Evolutionary conservation across 1,140 invertebrate genomes (phyloP).

Genomic region (Leptopilina clavipes): DNA sequence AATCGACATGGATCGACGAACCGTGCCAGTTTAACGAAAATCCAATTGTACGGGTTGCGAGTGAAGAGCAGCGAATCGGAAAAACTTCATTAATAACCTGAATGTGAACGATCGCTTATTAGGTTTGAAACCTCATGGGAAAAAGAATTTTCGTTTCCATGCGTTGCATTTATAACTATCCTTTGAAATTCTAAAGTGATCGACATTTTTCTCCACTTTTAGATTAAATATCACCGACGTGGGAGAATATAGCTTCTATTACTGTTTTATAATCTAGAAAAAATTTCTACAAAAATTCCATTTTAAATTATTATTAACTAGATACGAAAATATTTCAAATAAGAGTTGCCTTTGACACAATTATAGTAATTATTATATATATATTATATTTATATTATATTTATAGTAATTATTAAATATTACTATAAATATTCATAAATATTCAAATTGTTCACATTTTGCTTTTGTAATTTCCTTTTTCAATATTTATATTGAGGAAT

Average conservation of each 20-base stretch:
- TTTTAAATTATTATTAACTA: too few relatives aligned
- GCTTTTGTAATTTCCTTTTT: too few relatives aligned
- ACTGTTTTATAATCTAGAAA: background rate
- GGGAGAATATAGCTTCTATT: background rate
- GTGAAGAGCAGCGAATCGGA: constrained; percentile 49
- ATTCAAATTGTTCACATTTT: too few relatives aligned
- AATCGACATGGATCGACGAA: constrained; percentile 58
- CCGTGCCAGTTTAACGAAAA: constrained; percentile 65
- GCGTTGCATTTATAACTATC: constrained; percentile 34
- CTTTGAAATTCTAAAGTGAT: constrained; percentile 51
- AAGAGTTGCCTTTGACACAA: too few relatives aligned
- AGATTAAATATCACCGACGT: background rate
- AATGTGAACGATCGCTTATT: constrained; percentile 48
- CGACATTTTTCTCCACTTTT: constrained; percentile 41
- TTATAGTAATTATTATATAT: too few relatives aligned
- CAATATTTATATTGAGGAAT: too few relatives aligned
- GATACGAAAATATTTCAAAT: too few relatives aligned
- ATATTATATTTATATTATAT: too few relatives aligned
- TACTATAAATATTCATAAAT: too few relatives aligned
- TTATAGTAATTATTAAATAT: too few relatives aligned
- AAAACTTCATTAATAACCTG: constrained; percentile 46
- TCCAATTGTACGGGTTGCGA: constrained; percentile 53
- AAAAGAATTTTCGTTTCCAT: constrained; percentile 45
- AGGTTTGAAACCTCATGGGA: constrained; percentile 45
- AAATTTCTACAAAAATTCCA: too few relatives aligned